A percentile compares a stretch with the other conserved stretches of the same genome.
Conservation (phyloP, 2,888 invertebrate genomes). For the Autographa gamma region DNA sequence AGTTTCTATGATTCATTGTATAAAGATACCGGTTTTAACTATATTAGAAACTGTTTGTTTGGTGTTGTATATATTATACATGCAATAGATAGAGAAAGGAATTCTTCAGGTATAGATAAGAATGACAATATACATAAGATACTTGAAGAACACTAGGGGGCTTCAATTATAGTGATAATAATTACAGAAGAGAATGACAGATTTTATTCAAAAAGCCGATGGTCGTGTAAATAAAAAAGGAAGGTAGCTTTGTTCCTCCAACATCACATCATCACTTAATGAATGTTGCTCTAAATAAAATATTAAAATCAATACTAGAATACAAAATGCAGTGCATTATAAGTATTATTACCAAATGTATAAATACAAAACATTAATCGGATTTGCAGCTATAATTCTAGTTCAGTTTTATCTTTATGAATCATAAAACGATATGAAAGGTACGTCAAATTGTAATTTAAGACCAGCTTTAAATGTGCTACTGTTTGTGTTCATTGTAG, state of each 20-base stretch:
- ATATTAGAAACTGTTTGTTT: conserved; percentile 39
- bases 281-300: too few species aligned
- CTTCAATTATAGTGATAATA: too few species aligned
- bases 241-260: too few species aligned
- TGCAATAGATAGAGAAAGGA: conserved; percentile 15
- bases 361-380: conserved; percentile 22
- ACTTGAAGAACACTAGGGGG: neutral
- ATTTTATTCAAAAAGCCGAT: too few species aligned
- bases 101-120: conserved; percentile 7
- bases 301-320: conserved; percentile 11
- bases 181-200: too few species aligned
- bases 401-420: conserved; percentile 41
- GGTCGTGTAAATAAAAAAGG: too few species aligned
- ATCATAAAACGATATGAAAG: conserved; percentile 39
- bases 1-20: conserved; percentile 63
- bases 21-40: conserved; percentile 37
- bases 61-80: conserved; percentile 24
- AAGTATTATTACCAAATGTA: conserved; percentile 7
- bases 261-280: neutral
- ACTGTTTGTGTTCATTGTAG: neutral
- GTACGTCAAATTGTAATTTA: conserved; percentile 31
- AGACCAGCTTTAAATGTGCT: conserved; percentile 8
- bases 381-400: conserved; percentile 34
- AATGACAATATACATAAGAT: neutral
- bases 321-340: conserved; percentile 17